Percentiles rank a stretch among this genome's conserved stretches.
Evolutionary conservation across 2,113 vertebrate species (phyloP).

Genomic region (Lota lota): DNA sequence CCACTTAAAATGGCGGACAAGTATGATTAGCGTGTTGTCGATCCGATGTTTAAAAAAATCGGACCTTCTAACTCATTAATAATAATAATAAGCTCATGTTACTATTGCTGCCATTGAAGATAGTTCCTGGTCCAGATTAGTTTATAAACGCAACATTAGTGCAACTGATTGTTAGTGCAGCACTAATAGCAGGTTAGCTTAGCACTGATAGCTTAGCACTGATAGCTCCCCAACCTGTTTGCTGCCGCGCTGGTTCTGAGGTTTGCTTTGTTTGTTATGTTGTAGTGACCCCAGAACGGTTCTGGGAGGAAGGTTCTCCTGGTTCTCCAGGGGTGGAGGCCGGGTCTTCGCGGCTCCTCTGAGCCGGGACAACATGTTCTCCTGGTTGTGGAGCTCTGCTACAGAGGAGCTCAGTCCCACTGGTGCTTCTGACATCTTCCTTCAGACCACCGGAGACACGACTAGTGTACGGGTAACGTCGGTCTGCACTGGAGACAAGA

Average conservation of each 20-base stretch:
- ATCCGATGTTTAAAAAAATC: neutral
- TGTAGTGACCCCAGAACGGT: slow-evolving; percentile 79
- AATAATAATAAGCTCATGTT: neutral
- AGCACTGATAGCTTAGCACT: too few relatives aligned
- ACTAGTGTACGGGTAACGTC: too few relatives aligned
- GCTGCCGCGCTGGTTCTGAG: slow-evolving; percentile 54
- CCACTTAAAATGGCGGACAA: slow-evolving; percentile 47
- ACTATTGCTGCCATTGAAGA: too few relatives aligned
- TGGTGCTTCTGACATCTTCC: neutral
- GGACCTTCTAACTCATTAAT: neutral
- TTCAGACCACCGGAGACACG: neutral
- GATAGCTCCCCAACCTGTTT: slow-evolving; percentile 51
- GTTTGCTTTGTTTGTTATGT: slow-evolving; percentile 59
- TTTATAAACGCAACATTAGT: too few relatives aligned
- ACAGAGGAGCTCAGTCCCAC: slow-evolving; percentile 8
- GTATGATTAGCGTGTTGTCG: neutral
- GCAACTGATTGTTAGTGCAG: too few relatives aligned
- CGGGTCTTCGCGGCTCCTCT: slow-evolving; percentile 47
- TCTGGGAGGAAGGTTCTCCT: slow-evolving; percentile 79
- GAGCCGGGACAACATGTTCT: slow-evolving; percentile 58
- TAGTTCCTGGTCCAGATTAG: too few relatives aligned
- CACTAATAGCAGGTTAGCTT: too few relatives aligned
- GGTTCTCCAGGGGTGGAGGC: neutral
- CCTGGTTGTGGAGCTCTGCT: slow-evolving; percentile 50
- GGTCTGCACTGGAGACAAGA: too few relatives aligned